These are phyloP conservation scores for Leguminivora glycinivorella DNA, from an alignment of 1,140 invertebrate species.

Conservation along the genomic window DNA sequence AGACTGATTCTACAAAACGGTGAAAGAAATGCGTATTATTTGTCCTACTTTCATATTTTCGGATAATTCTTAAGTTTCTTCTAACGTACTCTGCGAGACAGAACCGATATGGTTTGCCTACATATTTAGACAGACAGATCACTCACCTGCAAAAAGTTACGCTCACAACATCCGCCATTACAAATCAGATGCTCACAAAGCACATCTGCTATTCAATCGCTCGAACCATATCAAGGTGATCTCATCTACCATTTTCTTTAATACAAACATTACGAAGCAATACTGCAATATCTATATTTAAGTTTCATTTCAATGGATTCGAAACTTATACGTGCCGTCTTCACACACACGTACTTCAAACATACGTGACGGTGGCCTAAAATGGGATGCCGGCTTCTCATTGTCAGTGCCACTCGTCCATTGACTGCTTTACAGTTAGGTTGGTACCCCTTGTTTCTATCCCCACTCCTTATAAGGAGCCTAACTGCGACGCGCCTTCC, in stretches of 20 bases:
- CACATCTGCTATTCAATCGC: slow-evolving; percentile 3
- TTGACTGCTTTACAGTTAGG: slow-evolving; percentile 67
- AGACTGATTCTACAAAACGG: not conserved
- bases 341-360: slow-evolving; percentile 49
- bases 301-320: slow-evolving; percentile 36
- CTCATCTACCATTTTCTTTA: slow-evolving; percentile 16
- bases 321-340: slow-evolving; percentile 50
- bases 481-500: slow-evolving; percentile 50
- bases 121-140: not conserved
- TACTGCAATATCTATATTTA: not conserved
- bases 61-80: not conserved
- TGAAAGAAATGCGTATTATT: not conserved
- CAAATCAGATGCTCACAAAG: slow-evolving; percentile 12
- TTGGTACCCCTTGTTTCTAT: slow-evolving; percentile 63
- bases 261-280: slow-evolving; percentile 8
- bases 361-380: slow-evolving; percentile 63
- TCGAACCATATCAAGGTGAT: slow-evolving; percentile 8
- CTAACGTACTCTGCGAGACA: not conserved
- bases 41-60: slow-evolving; percentile 5
- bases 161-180: slow-evolving; percentile 9
- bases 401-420: slow-evolving; percentile 67
- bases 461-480: slow-evolving; percentile 50
- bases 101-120: not conserved
- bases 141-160: slow-evolving; percentile 6
- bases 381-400: slow-evolving; percentile 59